phyloP scores from a whole-genome alignment of 2,797 vertebrate genomes.

The Acanthiza pusilla region DNA sequence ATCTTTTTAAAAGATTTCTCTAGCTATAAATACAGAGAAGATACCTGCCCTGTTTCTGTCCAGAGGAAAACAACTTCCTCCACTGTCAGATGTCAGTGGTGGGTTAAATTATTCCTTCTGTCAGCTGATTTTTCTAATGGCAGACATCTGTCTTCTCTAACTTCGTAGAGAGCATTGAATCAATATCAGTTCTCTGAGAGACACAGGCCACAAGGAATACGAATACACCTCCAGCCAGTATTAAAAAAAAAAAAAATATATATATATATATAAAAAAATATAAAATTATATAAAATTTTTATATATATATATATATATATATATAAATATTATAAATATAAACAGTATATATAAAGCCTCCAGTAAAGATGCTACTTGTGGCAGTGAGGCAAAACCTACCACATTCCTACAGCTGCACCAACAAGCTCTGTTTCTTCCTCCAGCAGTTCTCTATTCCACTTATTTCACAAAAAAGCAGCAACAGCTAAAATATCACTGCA shows the following conservation, averaged over 20 bases:
- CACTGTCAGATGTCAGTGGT: neutral
- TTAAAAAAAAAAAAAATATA: neutral
- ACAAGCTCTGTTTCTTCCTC: neutral
- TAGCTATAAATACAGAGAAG: constrained; percentile 4
- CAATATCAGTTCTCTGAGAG: neutral
- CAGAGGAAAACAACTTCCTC: neutral
- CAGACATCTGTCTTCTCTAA: neutral
- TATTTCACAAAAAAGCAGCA: neutral
- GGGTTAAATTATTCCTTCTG: neutral
- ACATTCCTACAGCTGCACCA: neutral
- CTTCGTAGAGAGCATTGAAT: neutral
- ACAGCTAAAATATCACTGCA: neutral
- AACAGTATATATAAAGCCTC: neutral
- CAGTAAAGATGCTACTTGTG: neutral
- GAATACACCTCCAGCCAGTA: neutral
- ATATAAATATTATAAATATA: neutral
- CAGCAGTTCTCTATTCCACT: neutral
- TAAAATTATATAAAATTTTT: no score
- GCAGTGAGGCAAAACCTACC: neutral
- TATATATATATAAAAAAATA: no score
- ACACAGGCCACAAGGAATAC: neutral
- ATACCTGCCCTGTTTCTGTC: neutral
- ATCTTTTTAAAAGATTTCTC: constrained; percentile 45
- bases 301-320: no score
- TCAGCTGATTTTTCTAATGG: neutral